A percentile compares a stretch with the other conserved stretches of the same genome.
These are phyloP conservation scores for Chymomyza procnemis DNA, from an alignment of 2,888 invertebrate species.

Conservation along the genomic window DNA sequence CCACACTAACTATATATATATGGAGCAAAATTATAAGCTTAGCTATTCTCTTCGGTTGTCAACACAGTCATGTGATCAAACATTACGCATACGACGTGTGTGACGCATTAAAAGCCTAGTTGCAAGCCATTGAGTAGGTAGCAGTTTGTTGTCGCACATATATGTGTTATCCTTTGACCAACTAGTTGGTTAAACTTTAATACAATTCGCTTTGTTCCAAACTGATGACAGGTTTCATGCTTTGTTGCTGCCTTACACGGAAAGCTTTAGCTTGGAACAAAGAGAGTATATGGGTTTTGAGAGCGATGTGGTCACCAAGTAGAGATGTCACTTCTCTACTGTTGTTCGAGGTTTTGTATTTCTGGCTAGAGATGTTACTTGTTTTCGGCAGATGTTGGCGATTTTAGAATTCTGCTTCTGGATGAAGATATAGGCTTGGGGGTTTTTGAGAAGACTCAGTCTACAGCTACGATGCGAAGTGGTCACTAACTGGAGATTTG, in stretches of 20 bases:
- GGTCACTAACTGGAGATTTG: too few species aligned
- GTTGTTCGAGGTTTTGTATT: too few species aligned
- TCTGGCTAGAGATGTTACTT: too few species aligned
- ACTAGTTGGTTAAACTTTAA: neutral
- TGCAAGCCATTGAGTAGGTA: neutral
- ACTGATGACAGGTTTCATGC: neutral
- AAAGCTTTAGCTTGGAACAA: slow-evolving; percentile 32
- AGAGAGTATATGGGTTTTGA: neutral
- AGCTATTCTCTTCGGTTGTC: slow-evolving; percentile 9
- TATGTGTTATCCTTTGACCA: neutral
- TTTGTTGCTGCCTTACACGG: slow-evolving; percentile 30
- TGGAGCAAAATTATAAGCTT: slow-evolving; percentile 45
- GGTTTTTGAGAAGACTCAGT: too few species aligned
- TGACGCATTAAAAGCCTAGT: slow-evolving; percentile 20
- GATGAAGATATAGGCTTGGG: too few species aligned
- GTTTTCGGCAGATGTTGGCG: too few species aligned
- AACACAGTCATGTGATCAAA: neutral
- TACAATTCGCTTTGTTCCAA: neutral
- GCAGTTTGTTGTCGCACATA: neutral
- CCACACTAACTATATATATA: neutral
- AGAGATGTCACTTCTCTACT: too few species aligned
- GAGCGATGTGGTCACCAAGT: neutral
- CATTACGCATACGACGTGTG: slow-evolving; percentile 37
- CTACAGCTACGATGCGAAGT: too few species aligned
- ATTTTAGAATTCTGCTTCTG: too few species aligned